phyloP scores from a whole-genome alignment of 1,140 invertebrate genomes.

The Aphidius ervi region DNA sequence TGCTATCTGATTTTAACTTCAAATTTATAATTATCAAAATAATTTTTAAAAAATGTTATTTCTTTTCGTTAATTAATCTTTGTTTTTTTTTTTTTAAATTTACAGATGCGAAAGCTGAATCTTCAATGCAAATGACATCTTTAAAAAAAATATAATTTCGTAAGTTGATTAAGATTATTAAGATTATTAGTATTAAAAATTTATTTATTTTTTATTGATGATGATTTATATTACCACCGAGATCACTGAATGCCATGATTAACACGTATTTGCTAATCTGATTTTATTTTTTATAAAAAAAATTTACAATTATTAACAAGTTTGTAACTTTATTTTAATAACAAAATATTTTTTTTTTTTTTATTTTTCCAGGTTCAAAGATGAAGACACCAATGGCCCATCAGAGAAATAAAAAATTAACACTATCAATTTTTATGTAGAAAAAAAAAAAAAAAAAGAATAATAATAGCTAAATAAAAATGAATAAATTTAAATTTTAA shows the following conservation, averaged over 20 bases:
- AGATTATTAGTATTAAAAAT: no score
- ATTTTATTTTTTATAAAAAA: not conserved
- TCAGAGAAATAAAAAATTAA: not conserved
- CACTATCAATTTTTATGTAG: not conserved
- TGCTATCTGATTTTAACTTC: slow-evolving; percentile 29
- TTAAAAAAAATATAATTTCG: no score
- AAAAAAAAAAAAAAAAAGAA: slow-evolving; percentile 1
- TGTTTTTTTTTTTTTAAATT: not conserved
- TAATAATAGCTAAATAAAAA: slow-evolving; percentile 4
- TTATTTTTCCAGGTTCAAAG: not conserved
- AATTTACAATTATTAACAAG: not conserved
- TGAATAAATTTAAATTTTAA: no score
- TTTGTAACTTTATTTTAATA: no score
- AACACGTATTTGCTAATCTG: not conserved
- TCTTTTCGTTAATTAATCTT: not conserved
- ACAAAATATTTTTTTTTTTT: not conserved
- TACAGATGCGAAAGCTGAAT: no score
- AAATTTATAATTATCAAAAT: not conserved
- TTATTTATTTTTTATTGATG: no score
- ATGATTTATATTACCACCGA: no score
- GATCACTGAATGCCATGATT: no score
- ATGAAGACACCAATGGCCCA: not conserved
- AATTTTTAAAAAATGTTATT: not conserved
- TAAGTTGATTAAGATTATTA: no score
- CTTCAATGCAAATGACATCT: no score